Percentiles rank a stretch among this genome's conserved stretches.
phyloP scores from a whole-genome alignment of 2,797 vertebrate genomes.

The Iguana delicatissima region DNA sequence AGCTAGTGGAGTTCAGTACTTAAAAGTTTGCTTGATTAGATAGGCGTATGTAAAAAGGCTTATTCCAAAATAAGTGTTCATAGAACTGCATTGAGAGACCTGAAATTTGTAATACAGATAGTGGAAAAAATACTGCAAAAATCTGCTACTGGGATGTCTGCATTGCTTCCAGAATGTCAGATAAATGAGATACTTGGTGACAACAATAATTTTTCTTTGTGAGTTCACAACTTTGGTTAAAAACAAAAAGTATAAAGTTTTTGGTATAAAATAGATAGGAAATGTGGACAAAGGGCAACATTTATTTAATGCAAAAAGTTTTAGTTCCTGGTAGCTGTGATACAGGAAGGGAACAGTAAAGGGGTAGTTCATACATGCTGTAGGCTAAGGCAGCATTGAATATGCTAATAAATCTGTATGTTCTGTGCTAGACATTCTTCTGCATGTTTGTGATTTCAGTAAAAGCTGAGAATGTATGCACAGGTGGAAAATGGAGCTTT shows the following conservation, averaged over 20 bases:
- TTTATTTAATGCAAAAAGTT: background rate
- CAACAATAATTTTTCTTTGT: background rate
- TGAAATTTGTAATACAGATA: background rate
- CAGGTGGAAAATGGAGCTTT: conserved; percentile 20
- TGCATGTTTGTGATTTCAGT: conserved; percentile 11
- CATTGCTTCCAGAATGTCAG: background rate
- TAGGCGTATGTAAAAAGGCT: background rate
- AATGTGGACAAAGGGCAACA: background rate
- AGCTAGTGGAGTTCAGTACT: background rate
- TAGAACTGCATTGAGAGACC: background rate
- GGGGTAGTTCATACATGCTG: background rate
- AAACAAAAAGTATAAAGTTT: background rate
- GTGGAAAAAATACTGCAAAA: background rate
- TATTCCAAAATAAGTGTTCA: background rate
- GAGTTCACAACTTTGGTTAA: background rate
- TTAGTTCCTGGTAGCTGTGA: background rate
- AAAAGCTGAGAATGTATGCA: background rate
- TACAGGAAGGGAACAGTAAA: background rate
- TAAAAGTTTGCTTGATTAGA: background rate
- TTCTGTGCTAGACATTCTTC: background rate
- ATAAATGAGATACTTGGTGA: background rate
- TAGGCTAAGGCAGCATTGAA: background rate
- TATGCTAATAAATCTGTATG: conserved; percentile 2
- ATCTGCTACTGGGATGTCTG: background rate
- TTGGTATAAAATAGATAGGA: background rate